A percentile compares a stretch with the other conserved stretches of the same genome.
Conservation (phyloP, 2,888 invertebrate species). For the Argyra leucocephala region DNA sequence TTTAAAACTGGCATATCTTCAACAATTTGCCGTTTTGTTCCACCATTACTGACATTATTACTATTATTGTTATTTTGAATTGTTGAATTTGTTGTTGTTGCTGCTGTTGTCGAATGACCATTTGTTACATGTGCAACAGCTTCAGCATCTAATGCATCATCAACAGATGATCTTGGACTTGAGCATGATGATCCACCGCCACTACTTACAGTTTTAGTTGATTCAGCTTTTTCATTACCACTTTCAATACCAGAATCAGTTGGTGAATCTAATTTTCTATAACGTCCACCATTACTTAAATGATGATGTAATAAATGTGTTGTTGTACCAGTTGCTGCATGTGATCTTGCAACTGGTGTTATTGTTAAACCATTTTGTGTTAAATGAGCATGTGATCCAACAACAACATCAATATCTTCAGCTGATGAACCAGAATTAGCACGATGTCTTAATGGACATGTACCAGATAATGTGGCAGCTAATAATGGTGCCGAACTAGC, state of each 20-base stretch:
- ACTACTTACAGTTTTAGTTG: conserved; percentile 60
- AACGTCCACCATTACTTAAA: conserved; percentile 42
- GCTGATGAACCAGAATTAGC: conserved; percentile 73
- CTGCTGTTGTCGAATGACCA: conserved; percentile 34
- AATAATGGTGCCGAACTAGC: conserved; percentile 66
- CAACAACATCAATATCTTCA: conserved; percentile 51
- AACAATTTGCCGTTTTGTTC: conserved; percentile 49
- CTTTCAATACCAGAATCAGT: conserved; percentile 91
- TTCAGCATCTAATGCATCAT: conserved; percentile 60
- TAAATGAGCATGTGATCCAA: conserved; percentile 56
- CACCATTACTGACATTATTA: conserved; percentile 23
- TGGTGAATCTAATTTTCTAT: conserved; percentile 80
- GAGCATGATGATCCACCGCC: conserved; percentile 71
- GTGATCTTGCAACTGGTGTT: conserved; percentile 51
- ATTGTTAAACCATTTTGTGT: conserved; percentile 66
- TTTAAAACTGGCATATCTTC: conserved; percentile 92
- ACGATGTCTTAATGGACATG: conserved; percentile 64
- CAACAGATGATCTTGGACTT: conserved; percentile 73
- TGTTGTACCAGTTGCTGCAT: conserved; percentile 29
- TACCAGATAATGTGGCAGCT: conserved; percentile 59
- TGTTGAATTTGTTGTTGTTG: conserved; percentile 22
- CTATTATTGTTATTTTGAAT: conserved; percentile 20
- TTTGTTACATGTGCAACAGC: conserved; percentile 25
- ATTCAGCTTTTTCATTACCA: conserved; percentile 77
- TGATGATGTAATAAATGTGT: conserved; percentile 25